Evolutionary conservation across 2,888 invertebrate species (phyloP), one percentile per base, ranked within the genome.

Genomic region (Hydrotaea diabolus): DNA sequence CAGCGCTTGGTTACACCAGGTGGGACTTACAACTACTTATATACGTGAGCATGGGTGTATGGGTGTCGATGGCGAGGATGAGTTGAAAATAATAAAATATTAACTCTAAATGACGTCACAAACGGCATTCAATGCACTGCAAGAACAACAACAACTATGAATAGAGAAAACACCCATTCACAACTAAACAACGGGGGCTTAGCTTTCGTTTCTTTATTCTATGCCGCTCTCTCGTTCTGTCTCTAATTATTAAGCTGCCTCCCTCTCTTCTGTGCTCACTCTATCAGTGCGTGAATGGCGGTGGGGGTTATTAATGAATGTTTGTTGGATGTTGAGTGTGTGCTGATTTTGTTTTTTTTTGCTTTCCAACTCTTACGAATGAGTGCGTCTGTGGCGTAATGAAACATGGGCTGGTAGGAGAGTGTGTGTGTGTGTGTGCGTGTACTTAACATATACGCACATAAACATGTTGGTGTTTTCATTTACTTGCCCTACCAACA

Each of bases 101-200:
- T 49, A 57, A 46, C 21, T 55, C 21, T 23, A 71, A 55, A 53
- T 77, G 64, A 82, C 82, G 71, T 75, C 77, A 77, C 74, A 73
- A 77, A 82, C 49, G 77, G 21, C 77, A 74, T 77, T 77, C 71
- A 80, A 39, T 55, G 23, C 36, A 23, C 43, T 21, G 57, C 43
- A 15, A 62, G 49, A 64, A 57, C 69, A 74, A 43, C 55, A 26
- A 57, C 36, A 9, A 39, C 8, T 8, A 36, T 36, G 36, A 36
- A 36, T 5, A 39, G 11, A 3, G 9, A 39, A 46, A 46, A 46
- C 46, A 72, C 31, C 53, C 46, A 49, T 71, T 36, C 7, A 43
- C 49, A 21, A 11, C 46, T 72, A 53, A 69, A 23, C 46, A 49
- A 21, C 8, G 46, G n/a, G n/a, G n/a, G 23, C 69, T 69, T 46